phyloP scores from a whole-genome alignment of 1,140 invertebrate genomes.

The Hesperophylax magnus region DNA sequence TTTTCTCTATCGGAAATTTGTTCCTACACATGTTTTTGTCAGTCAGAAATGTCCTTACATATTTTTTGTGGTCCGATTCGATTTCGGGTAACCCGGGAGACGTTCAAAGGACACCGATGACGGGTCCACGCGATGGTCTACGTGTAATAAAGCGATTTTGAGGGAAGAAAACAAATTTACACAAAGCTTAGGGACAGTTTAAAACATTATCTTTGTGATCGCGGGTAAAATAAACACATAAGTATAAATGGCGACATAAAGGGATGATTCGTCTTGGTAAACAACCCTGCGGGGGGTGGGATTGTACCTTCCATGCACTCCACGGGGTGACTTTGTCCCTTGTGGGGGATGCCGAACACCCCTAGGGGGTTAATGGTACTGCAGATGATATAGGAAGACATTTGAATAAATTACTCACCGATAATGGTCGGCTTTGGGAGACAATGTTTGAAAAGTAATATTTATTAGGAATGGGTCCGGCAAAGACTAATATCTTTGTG shows the following conservation, averaged over 20 bases:
- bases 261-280: slow-evolving; percentile 36
- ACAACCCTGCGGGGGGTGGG: slow-evolving; percentile 20
- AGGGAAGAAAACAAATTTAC: slow-evolving; percentile 22
- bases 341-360: neutral
- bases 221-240: slow-evolving; percentile 41
- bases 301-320: neutral
- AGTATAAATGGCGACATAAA: slow-evolving; percentile 35
- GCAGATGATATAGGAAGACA: slow-evolving; percentile 15
- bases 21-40: too few species aligned
- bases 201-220: slow-evolving; percentile 18
- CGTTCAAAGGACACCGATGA: slow-evolving; percentile 22
- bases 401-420: slow-evolving; percentile 11
- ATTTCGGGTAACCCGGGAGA: slow-evolving; percentile 15
- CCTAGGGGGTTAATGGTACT: slow-evolving; percentile 1
- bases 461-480: neutral
- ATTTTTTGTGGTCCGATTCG: neutral
- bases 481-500: neutral
- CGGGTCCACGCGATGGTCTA: neutral
- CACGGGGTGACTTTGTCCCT: neutral
- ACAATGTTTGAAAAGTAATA: slow-evolving; percentile 4
- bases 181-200: slow-evolving; percentile 11
- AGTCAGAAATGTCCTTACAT: slow-evolving; percentile 3
- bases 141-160: slow-evolving; percentile 34
- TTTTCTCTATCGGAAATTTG: too few species aligned
- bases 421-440: neutral